Base-by-base conservation (phyloP, 2,888 invertebrate genomes). In the Orthonychiurus folsomi region DNA sequence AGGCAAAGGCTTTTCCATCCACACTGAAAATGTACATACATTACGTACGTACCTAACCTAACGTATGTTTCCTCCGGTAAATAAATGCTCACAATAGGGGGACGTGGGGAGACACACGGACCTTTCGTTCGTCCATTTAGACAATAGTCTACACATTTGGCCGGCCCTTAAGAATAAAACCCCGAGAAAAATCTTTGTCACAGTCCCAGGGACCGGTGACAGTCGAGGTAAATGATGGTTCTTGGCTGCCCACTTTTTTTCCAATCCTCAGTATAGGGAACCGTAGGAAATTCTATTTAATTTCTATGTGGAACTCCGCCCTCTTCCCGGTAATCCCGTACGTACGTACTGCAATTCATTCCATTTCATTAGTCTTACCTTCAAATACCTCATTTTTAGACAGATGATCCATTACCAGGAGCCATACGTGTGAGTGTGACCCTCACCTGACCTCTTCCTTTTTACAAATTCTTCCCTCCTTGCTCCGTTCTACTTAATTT, bases 171-270 rank as follows among this genome's bases (percentile, higher is more conserved):
- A n/a, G n/a, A n/a, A n/a, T n/a, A n/a, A n/a, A n/a, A n/a, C n/a
- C n/a, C n/a, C n/a, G n/a, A n/a, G n/a, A 62, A 66, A 66, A 62
- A 60, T 62, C 61, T 64, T 62, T 64, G 64, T 66, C 66, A 66
- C 64, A 59, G 48, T n/a, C n/a, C n/a, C n/a, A n/a, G n/a, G n/a
- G n/a, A n/a, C n/a, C n/a, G 63, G 63, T 66, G 66, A 66, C 66
- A 66, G 63, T 62, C 59, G 60, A 50, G 25, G 62, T 64, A 66
- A 66, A 64, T 66, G 66, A 66, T 64, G 61, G 61, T 63, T 61
- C 56, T 60, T 56, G 53, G 57, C 52, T 56, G 56, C 37, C 50
- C 52, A 23, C 47, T 62, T 27, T 52, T 50, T 52, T 62, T 57
- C 15, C 25, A n/a, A 21, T 52, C 54, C 23, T 54, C 54, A 18